A percentile compares a stretch with the other conserved stretches of the same genome.
Evolutionary conservation across 2,888 invertebrate species (phyloP).

Genomic region (Pristionchus arcanus): DNA sequence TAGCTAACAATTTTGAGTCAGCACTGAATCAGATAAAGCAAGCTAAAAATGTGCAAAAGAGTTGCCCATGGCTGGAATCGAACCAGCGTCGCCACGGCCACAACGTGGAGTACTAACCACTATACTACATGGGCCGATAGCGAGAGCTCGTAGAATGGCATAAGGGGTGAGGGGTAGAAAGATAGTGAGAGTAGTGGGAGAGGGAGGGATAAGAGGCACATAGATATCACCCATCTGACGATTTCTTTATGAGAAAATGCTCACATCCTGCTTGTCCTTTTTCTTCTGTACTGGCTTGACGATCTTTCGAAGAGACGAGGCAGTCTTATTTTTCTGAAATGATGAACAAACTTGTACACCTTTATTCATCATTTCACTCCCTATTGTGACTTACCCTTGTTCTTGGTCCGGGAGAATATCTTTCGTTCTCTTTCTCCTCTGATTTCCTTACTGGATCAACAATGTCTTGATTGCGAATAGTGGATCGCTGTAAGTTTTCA

Average conservation of each 20-base stretch:
- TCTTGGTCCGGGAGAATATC: background rate
- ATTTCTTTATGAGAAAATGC: background rate
- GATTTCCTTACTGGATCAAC: too few species aligned
- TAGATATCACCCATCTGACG: background rate
- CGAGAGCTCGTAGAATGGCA: background rate
- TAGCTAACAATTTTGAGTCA: too few species aligned
- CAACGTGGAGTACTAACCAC: constrained; percentile 76
- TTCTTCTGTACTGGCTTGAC: background rate
- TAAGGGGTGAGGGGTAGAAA: background rate
- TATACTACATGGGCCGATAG: constrained; percentile 65
- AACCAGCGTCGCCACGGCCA: constrained; percentile 73
- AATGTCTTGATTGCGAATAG: too few species aligned
- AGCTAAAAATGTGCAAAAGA: constrained; percentile 32
- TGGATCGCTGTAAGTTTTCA: too few species aligned
- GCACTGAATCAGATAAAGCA: too few species aligned
- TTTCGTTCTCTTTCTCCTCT: too few species aligned
- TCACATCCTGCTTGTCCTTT: background rate
- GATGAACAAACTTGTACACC: too few species aligned
- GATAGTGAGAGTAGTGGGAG: background rate
- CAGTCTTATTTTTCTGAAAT: too few species aligned
- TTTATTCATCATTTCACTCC: background rate
- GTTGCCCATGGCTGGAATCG: constrained; percentile 65
- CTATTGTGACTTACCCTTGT: background rate
- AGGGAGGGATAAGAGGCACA: background rate
- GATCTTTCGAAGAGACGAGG: too few species aligned